phyloP scores from a whole-genome alignment of 2,888 invertebrate genomes.

The Argyresthia albistria region DNA sequence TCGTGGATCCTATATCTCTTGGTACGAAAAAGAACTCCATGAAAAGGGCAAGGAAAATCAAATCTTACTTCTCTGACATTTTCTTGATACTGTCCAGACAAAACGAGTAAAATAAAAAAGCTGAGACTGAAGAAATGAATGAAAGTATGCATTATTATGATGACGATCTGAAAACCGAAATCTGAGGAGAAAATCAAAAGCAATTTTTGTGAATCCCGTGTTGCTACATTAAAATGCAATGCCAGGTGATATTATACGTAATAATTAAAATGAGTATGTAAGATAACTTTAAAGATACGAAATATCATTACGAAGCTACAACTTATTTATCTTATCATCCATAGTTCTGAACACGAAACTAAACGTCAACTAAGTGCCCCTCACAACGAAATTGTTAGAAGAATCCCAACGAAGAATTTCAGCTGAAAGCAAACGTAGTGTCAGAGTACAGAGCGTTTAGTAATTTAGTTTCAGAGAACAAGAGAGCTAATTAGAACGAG shows the following conservation, averaged over 20 bases:
- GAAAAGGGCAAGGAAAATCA: no score
- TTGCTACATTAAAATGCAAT: no score
- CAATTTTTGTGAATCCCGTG: neutral
- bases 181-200: constrained; percentile 17
- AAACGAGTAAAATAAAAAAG: constrained; percentile 58
- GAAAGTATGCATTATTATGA: constrained; percentile 69
- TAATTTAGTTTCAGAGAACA: constrained; percentile 20
- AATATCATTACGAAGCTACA: no score
- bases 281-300: no score
- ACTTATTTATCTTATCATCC: no score
- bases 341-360: no score
- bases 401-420: neutral
- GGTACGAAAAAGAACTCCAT: no score
- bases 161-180: constrained; percentile 45
- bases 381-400: neutral
- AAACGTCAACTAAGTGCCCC: no score
- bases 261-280: no score
- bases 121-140: constrained; percentile 59
- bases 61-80: no score
- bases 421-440: constrained; percentile 6
- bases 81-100: constrained; percentile 34
- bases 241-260: no score
- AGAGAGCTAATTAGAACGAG: constrained; percentile 32
- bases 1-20: no score
- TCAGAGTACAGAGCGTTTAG: constrained; percentile 6